These are phyloP conservation scores for Synanthedon formicaeformis DNA, from an alignment of 2,888 invertebrate genomes.

Conservation along the genomic window DNA sequence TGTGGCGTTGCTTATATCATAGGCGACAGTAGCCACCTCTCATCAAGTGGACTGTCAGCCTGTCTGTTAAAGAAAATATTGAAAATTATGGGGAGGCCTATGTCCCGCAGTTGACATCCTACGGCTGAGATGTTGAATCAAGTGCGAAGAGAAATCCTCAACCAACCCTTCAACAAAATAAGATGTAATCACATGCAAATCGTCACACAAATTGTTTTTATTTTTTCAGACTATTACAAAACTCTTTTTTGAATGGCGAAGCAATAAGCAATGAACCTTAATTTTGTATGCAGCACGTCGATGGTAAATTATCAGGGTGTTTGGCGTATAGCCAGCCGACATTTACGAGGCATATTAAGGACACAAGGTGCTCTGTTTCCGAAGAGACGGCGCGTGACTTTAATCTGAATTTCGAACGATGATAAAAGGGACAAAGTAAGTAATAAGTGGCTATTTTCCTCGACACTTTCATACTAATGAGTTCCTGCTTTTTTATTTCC, in stretches of 20 bases:
- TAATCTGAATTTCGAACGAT: slow-evolving; percentile 19
- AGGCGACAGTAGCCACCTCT: too few relatives aligned
- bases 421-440: neutral
- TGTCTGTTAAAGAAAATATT: too few relatives aligned
- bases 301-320: slow-evolving; percentile 48
- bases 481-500: too few relatives aligned
- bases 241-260: neutral
- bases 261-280: slow-evolving; percentile 34
- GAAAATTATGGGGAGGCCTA: too few relatives aligned
- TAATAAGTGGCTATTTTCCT: neutral
- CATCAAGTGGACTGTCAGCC: too few relatives aligned
- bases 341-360: slow-evolving; percentile 38
- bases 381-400: slow-evolving; percentile 26
- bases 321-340: slow-evolving; percentile 46
- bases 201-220: neutral
- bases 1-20: too few relatives aligned
- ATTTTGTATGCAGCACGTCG: slow-evolving; percentile 38
- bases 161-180: too few relatives aligned
- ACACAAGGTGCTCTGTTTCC: slow-evolving; percentile 22
- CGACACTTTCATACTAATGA: neutral
- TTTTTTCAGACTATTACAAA: neutral
- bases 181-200: neutral
- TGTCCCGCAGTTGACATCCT: too few relatives aligned
- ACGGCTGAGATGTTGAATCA: too few relatives aligned
- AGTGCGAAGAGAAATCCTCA: too few relatives aligned